These are phyloP conservation scores for Campopleginae sp. DNA, from an alignment of 2,888 invertebrate genomes.

Conservation along the genomic window DNA sequence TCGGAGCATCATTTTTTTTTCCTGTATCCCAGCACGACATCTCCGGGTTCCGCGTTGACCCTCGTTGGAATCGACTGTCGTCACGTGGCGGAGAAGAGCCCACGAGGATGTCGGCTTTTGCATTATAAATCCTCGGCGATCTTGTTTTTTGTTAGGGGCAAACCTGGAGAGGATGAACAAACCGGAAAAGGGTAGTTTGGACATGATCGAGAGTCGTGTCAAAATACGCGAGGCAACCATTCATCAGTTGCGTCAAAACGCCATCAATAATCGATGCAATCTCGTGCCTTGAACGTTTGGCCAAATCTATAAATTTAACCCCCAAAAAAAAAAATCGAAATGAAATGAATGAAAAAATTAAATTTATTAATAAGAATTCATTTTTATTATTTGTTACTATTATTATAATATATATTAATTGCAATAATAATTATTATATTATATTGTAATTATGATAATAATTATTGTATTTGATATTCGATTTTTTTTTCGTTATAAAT, in stretches of 20 bases:
- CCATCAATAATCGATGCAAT: constrained; percentile 77
- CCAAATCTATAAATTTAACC: constrained; percentile 68
- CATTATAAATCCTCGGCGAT: constrained; percentile 81
- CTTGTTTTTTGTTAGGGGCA: constrained; percentile 74
- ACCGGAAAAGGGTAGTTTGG: constrained; percentile 29
- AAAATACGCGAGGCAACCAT: constrained; percentile 79
- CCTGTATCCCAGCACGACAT: constrained; percentile 65
- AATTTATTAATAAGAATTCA: no score
- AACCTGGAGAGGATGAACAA: constrained; percentile 1
- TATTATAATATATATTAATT: no score
- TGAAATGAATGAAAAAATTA: no score
- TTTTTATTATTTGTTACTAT: no score
- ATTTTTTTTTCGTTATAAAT: no score
- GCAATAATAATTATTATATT: no score
- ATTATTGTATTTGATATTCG: no score
- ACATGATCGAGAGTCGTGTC: constrained; percentile 68
- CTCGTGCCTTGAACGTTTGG: constrained; percentile 65
- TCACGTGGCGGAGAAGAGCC: constrained; percentile 65
- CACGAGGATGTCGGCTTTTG: constrained; percentile 72
- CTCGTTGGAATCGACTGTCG: constrained; percentile 64
- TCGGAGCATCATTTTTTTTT: constrained; percentile 65
- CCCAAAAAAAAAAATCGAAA: not conserved
- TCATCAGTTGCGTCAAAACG: constrained; percentile 81
- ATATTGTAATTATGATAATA: no score
- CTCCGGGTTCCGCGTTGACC: constrained; percentile 69